Base-by-base conservation (phyloP, 1,140 invertebrate species). In the Neomicropteryx cornuta region DNA sequence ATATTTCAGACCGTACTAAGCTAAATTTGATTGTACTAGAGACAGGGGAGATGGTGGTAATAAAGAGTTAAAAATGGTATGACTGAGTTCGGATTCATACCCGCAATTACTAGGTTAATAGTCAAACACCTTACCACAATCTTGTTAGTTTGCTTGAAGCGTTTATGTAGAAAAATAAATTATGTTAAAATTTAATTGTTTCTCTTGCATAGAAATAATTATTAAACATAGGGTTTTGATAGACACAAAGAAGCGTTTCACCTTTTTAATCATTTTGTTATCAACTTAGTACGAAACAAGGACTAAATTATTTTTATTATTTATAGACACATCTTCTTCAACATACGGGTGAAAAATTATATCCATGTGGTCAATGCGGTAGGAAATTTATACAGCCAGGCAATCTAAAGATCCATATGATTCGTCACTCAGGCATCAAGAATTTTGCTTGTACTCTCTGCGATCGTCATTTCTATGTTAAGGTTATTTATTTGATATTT, bases 351-450 rank as follows among this genome's bases (percentile, higher is more conserved):
- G 62, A 73, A 40, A 69, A 73, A 44, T 71, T 72, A 30, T 77
- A 70, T 45, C 59, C 58, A 3, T 77, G 76, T 46, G 59, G 58
- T 13, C 58, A 71, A 20, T 87, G 83, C 51, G 69, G 76, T 5
- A 74, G 82, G 47, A 65, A 75, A 29, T 87, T 87, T 49, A 79
- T 79, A 0, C 82, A 86, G 51, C 51, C 58, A 3, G 60, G 62
- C 11, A 66, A 68, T 46, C 51, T 68, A 10, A 66, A 66, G 42
- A 61, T 56, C 16, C 66, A 68, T 32, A 46, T 68, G 18, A 64
- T 68, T n/a, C 44, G 66, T n/a, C 66, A 68, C 40, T 58, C 60
- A 0, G 66, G 66, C 17, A 55, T 68, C 37, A 68, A 68, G 50
- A 68, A 64, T 39, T 52, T 65, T 22, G 57, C 60, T 1, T 68